These are phyloP conservation scores for Riparia riparia DNA, from an alignment of 2,113 vertebrate genomes.

Conservation along the genomic window DNA sequence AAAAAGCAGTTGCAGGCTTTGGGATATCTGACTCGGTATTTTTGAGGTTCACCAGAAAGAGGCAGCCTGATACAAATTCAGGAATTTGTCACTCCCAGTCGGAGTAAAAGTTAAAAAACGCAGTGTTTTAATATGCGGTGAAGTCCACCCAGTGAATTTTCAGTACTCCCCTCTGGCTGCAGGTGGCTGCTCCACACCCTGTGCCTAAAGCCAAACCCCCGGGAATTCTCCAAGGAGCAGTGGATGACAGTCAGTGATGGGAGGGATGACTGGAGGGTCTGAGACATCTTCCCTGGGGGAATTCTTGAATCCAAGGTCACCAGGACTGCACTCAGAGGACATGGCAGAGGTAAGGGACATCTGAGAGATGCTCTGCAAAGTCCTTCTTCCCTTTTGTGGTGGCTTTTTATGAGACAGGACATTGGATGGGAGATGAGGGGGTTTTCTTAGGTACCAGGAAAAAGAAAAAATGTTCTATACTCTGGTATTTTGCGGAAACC, in stretches of 20 bases:
- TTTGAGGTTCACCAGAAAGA: not conserved
- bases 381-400: accelerated
- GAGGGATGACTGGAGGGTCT: not conserved
- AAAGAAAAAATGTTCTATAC: not conserved
- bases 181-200: not conserved
- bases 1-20: not conserved
- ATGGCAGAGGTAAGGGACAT: not conserved
- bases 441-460: not conserved
- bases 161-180: not conserved
- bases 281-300: not conserved
- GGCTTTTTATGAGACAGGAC: not conserved
- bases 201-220: accelerated
- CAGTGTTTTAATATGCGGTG: accelerated
- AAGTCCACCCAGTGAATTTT: not conserved
- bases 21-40: accelerated
- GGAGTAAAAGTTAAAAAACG: not conserved
- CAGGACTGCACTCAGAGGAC: not conserved
- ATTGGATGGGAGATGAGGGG: not conserved
- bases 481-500: not conserved
- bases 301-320: not conserved
- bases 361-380: accelerated
- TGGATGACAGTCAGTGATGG: accelerated
- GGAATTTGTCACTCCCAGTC: accelerated
- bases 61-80: not conserved
- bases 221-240: accelerated